A percentile compares a stretch with the other conserved stretches of the same genome.
Conservation (phyloP, 2,797 vertebrate genomes). For the Mormyrus proboscirostris region DNA sequence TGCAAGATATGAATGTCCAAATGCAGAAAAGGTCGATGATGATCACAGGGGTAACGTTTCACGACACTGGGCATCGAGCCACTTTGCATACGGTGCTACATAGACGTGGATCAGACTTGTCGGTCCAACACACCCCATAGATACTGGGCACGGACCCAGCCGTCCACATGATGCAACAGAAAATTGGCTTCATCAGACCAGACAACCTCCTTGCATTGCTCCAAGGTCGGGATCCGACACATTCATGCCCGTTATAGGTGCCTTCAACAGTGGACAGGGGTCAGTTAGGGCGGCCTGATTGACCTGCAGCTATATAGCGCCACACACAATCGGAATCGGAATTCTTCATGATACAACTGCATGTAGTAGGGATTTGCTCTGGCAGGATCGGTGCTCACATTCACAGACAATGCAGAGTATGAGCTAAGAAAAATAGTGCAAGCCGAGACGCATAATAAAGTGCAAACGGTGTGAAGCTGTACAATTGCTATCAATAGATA, state of each 20-base stretch:
- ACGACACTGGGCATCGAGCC: neutral
- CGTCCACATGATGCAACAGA: neutral
- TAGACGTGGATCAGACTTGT: neutral
- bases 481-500: neutral
- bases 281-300: neutral
- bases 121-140: neutral
- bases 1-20: neutral
- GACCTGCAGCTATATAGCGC: neutral
- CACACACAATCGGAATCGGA: neutral
- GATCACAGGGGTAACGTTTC: neutral
- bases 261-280: neutral
- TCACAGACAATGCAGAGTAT: neutral
- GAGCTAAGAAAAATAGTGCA: neutral
- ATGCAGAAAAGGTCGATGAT: neutral
- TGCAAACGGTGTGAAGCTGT: neutral
- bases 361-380: neutral
- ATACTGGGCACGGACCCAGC: neutral
- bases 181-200: neutral
- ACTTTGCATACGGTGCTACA: neutral
- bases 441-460: neutral
- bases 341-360: neutral
- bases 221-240: neutral
- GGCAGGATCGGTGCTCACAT: neutral
- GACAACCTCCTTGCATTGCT: neutral
- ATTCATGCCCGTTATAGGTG: neutral